A percentile compares a stretch with the other conserved stretches of the same genome.
These are phyloP conservation scores for Ardeotis arabs DNA, from an alignment of 2,113 vertebrate genomes.

Conservation along the genomic window DNA sequence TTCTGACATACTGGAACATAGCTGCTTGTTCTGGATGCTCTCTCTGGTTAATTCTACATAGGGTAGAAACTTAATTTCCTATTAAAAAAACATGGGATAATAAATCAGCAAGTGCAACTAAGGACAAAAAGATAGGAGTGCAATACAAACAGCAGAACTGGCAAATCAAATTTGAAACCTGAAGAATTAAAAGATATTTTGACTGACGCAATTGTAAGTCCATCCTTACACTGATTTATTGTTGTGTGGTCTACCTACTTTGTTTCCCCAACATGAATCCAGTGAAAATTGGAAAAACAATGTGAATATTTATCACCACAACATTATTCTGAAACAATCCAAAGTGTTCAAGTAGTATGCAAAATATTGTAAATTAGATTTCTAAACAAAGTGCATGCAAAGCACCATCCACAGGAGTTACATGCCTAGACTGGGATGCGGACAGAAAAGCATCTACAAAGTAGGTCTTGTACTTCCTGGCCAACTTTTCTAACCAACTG, in stretches of 20 bases:
- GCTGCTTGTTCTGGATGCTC: slow-evolving; percentile 1
- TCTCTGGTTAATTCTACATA: slow-evolving; percentile 19
- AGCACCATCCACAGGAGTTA: not conserved
- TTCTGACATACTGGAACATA: slow-evolving; percentile 22
- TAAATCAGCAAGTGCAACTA: slow-evolving; percentile 42
- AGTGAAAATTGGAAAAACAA: not conserved
- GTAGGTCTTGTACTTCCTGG: not conserved
- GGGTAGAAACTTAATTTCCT: slow-evolving; percentile 11
- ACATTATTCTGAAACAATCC: slow-evolving; percentile 2
- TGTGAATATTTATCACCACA: slow-evolving; percentile 11
- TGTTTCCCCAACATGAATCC: not conserved
- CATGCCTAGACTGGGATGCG: not conserved
- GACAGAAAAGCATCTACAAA: not conserved
- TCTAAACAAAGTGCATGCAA: not conserved
- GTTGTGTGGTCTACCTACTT: not conserved
- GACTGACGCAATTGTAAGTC: not conserved
- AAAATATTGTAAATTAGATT: not conserved
- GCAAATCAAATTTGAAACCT: slow-evolving; percentile 25
- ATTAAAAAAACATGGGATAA: slow-evolving; percentile 32
- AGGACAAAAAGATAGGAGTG: slow-evolving; percentile 23
- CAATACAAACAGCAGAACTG: not conserved
- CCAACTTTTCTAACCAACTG: not conserved
- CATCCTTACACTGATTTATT: not conserved
- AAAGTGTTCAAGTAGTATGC: not conserved
- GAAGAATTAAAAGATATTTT: slow-evolving; percentile 20